Base-by-base conservation (phyloP, 1,140 invertebrate genomes). In the Lepidurus arcticus region DNA sequence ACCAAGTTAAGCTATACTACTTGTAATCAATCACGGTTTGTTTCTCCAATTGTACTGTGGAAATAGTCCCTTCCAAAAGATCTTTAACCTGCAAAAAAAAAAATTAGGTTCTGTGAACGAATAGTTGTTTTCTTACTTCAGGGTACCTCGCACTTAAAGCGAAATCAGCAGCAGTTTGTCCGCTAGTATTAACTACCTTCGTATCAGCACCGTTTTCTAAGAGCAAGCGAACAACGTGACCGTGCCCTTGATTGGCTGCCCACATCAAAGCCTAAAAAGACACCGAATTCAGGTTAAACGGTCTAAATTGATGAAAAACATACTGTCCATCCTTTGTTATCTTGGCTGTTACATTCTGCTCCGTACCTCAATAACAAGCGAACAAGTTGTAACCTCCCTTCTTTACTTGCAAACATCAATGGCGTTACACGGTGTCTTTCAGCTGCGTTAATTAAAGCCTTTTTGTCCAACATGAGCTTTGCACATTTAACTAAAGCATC, bases 371-470 rank as follows among this genome's bases (percentile, higher is more conserved):
- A 76, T 44, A 91, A 82, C 74, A 88, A 81, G 80, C 85, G 82
- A 2, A 89, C 89, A 79, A 89, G 87, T 26, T 88, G 85, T 13
- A 83, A 81, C 74, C 87, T 85, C n/a, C 89, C 89, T 82, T 91
- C 89, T 80, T 88, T 88, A 13, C 87, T 88, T 42, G 90, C 89
- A 81, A 91, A 85, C 90, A 91, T 91, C 75, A 91, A 82, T 1
- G 90, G 88, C 44, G 90, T 91, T 26, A 82, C 85, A 81, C 81
- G 77, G 80, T 85, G 87, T 82, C 86, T 85, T 81, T 88, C 88
- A 78, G 83, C 81, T 13, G 82, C 83, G 82, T 87, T 85, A 7
- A 86, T 83, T 34, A 84, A 81, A 7, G 86, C 87, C 24, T 85
- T 85, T 79, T 82, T 80, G 16, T 84, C 82, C 24, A 88, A 77